These are phyloP conservation scores for Apistogramma diplotaenia DNA, from an alignment of 2,113 vertebrate species.

Conservation along the genomic window DNA sequence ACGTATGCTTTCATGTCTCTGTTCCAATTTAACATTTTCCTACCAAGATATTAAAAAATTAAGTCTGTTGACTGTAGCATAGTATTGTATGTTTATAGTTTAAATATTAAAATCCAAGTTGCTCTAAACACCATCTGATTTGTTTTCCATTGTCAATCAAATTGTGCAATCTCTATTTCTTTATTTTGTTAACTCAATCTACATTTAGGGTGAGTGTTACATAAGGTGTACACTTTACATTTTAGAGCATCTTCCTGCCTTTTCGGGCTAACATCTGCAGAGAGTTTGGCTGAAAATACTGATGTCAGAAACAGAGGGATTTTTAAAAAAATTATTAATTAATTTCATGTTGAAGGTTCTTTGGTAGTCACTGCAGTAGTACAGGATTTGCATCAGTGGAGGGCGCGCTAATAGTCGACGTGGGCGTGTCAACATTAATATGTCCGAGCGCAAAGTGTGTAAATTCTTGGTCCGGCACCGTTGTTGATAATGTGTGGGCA, in stretches of 20 bases:
- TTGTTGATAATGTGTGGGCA: neutral
- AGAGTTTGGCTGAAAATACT: neutral
- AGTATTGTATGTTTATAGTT: neutral
- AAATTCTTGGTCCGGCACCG: neutral
- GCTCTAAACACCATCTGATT: neutral
- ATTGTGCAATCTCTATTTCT: neutral
- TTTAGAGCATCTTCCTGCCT: neutral
- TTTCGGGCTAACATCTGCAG: neutral
- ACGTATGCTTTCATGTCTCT: neutral
- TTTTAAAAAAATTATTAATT: too few relatives aligned
- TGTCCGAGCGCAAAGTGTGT: neutral
- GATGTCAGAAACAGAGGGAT: neutral
- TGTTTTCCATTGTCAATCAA: neutral
- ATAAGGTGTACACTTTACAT: neutral
- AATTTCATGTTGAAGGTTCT: neutral
- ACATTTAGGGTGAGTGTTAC: neutral
- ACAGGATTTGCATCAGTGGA: neutral
- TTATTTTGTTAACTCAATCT: neutral
- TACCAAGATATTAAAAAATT: neutral
- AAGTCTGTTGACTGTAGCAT: neutral
- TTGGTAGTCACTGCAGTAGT: neutral
- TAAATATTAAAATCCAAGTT: neutral
- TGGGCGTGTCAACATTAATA: constrained; percentile 56
- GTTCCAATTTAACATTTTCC: neutral
- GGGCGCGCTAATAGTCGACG: constrained; percentile 30